Evolutionary conservation across 2,113 vertebrate genomes (phyloP).

Genomic region (Crotalus horridus): DNA sequence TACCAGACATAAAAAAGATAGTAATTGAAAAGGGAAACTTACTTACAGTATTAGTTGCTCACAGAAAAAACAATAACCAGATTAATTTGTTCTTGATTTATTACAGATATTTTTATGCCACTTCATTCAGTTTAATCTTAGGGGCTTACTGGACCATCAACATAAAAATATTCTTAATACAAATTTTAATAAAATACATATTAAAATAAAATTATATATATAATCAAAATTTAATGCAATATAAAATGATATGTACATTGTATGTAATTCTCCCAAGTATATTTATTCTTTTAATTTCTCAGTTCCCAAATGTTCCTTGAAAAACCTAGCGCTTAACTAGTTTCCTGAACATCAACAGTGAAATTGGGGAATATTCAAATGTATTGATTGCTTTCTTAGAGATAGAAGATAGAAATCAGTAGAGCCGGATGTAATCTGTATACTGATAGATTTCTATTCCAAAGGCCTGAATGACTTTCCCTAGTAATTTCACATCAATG

Average conservation of each 20-base stretch:
- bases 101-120: not conserved
- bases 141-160: not conserved
- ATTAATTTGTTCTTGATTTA: not conserved
- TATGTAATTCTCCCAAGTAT: not conserved
- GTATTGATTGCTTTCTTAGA: not conserved
- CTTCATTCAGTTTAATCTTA: not conserved
- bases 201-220: not conserved
- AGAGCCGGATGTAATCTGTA: not conserved
- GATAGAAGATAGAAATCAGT: not conserved
- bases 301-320: not conserved
- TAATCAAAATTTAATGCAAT: not conserved
- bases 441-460: not conserved
- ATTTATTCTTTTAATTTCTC: not conserved
- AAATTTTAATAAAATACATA: not conserved
- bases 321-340: not conserved
- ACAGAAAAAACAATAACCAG: not conserved
- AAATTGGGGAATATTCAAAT: not conserved
- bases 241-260: not conserved
- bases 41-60: constrained; percentile 2
- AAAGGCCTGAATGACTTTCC: not conserved
- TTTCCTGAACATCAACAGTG: not conserved
- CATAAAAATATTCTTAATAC: not conserved
- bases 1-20: constrained; percentile 14
- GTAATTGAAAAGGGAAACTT: not conserved
- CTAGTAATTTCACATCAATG: not conserved